Evolutionary conservation across 53 echinoderm and acorn worm species (phyloP), one percentile per base, ranked within the genome.

Genomic region (Pentamera pediparva): DNA sequence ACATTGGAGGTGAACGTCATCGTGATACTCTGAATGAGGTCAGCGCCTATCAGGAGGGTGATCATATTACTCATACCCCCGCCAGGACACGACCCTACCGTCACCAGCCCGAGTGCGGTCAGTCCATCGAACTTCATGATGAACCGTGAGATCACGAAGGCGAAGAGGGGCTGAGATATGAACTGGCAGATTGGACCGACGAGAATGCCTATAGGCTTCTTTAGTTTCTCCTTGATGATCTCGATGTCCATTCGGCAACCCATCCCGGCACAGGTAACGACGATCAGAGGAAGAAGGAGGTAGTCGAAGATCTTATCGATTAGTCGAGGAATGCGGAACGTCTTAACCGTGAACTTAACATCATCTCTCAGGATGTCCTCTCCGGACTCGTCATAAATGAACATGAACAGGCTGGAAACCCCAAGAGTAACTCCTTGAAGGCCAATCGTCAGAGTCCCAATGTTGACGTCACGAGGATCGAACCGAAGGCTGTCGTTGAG

Each of bases 51-150:
- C 20, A 92, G 79, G 59, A 92, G 85, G 1, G 92, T 88, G 28
- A 92, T 88, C 92, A 92, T 92, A 79, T 92, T 92, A 52, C 92
- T 92, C 61, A 92, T 85, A 1, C 92, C 92, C n/a, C 92, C 92
- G 15, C 92, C 92, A 0, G 92, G 92, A 33, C 92, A 92, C 21
- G 92, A 92, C 17, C 88, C 92, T 9, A 92, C 93, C 20, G 86
- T 89, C 35, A 93, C 81, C 36, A 93, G 83, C 24, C 93, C 89
- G 27, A 93, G 72, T 19, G 86, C 93, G 38, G 83, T 89, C 58
- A 86, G 73, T 20, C 86, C 82, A 41, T 80, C 84, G 33, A 93
- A 75, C 49, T 89, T 77, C 35, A 93, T 53, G 10, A 88, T 40
- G 11, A 54, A 54, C 62, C 86, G 86, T 45, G 93, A 79, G 37